Percentiles rank a stretch among this genome's conserved stretches.
Conservation (phyloP, 2,888 invertebrate species). For the Leptinotarsa juncta region DNA sequence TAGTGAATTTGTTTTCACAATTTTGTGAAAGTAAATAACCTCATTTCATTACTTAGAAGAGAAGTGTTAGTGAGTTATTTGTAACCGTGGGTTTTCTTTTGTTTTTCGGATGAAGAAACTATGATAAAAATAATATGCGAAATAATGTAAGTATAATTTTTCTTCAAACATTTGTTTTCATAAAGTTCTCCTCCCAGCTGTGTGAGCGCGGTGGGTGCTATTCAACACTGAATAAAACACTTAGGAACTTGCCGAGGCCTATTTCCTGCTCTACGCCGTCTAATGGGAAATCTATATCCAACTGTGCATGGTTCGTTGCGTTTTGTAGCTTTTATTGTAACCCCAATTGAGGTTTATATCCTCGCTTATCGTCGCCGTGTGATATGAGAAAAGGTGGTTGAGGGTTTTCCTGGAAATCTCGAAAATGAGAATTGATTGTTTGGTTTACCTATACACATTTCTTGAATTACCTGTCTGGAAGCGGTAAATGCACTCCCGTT, state of each 20-base stretch:
- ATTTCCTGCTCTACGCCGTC: constrained; percentile 56
- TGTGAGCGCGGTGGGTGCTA: constrained; percentile 29
- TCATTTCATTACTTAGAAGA: too few relatives aligned
- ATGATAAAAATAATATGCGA: not conserved
- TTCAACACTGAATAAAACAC: constrained; percentile 39
- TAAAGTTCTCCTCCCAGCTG: constrained; percentile 14
- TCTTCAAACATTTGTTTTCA: not conserved
- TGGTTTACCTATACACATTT: too few relatives aligned
- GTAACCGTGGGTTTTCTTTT: too few relatives aligned
- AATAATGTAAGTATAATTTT: not conserved
- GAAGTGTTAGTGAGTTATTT: too few relatives aligned
- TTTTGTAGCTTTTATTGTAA: constrained; percentile 58
- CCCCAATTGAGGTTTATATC: constrained; percentile 53
- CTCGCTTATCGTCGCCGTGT: constrained; percentile 39
- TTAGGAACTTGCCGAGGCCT: constrained; percentile 47
- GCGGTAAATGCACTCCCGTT: too few relatives aligned
- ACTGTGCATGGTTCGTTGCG: constrained; percentile 55
- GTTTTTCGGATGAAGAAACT: too few relatives aligned
- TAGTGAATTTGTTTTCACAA: too few relatives aligned
- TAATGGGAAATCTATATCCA: constrained; percentile 61
- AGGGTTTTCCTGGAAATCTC: constrained; percentile 9
- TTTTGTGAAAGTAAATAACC: too few relatives aligned
- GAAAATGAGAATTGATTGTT: not conserved
- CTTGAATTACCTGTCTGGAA: too few relatives aligned
- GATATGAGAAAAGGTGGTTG: constrained; percentile 7